Conservation (phyloP, 2,113 vertebrate species). For the Saccopteryx bilineata region DNA sequence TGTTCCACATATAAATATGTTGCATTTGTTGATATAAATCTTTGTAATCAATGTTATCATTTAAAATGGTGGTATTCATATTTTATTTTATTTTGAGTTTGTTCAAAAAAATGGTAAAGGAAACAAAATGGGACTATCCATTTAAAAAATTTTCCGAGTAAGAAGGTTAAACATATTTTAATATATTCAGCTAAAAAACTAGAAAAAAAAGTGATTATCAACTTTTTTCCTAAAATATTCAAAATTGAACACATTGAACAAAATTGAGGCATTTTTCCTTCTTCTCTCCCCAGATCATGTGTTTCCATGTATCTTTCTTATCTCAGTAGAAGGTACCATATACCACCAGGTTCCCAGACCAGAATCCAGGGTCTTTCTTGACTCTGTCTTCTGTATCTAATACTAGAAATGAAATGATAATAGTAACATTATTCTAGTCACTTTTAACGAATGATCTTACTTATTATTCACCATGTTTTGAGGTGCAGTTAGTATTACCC, state of each 20-base stretch:
- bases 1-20: background rate
- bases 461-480: background rate
- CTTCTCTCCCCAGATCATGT: background rate
- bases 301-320: background rate
- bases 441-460: background rate
- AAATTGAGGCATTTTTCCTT: background rate
- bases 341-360: background rate
- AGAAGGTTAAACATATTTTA: constrained; percentile 4
- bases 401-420: background rate
- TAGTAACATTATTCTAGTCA: background rate
- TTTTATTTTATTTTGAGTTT: background rate
- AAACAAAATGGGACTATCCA: background rate
- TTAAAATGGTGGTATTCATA: background rate
- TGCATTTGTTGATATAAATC: background rate
- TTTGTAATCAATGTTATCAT: background rate
- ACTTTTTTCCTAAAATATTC: background rate
- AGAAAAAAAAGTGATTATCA: background rate
- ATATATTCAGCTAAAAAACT: background rate
- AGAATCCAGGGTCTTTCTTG: background rate
- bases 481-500: background rate
- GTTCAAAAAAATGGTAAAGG: background rate
- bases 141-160: background rate
- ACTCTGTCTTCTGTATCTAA: background rate
- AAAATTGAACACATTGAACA: background rate
- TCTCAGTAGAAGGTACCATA: background rate